Conservation (phyloP, 2,113 vertebrate species). For the Paramormyrops kingsleyae region DNA sequence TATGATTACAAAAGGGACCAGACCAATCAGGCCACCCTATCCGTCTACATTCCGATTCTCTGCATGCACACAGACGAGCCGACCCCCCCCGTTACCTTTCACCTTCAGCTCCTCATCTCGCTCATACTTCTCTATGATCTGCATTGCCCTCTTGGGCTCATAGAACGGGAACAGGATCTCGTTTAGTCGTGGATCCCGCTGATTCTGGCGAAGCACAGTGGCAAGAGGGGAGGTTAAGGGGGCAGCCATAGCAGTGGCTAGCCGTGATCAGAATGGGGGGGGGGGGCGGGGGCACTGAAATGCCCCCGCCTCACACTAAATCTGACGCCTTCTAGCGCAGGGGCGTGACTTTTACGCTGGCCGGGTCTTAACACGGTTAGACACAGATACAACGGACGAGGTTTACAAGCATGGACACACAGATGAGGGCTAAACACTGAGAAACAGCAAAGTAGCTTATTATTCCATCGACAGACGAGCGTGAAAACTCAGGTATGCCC, state of each 20-base stretch:
- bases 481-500: neutral
- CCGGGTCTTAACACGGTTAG: neutral
- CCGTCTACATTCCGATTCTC: neutral
- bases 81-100: conserved; percentile 66
- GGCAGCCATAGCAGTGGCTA: neutral
- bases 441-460: neutral
- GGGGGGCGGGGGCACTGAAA: neutral
- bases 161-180: conserved; percentile 99
- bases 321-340: neutral
- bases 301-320: neutral
- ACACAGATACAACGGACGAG: neutral
- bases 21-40: neutral
- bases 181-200: conserved; percentile 92
- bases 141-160: conserved; percentile 89
- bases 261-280: neutral
- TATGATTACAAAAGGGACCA: neutral
- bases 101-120: conserved; percentile 83
- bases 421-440: neutral
- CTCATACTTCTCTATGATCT: conserved; percentile 93
- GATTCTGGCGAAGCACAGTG: conserved; percentile 71
- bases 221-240: conserved; percentile 32
- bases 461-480: neutral
- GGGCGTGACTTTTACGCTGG: neutral
- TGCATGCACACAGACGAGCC: too few relatives aligned
- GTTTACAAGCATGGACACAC: neutral